Conservation (phyloP, 2,888 invertebrate genomes). For the Dasypogon diadema region DNA sequence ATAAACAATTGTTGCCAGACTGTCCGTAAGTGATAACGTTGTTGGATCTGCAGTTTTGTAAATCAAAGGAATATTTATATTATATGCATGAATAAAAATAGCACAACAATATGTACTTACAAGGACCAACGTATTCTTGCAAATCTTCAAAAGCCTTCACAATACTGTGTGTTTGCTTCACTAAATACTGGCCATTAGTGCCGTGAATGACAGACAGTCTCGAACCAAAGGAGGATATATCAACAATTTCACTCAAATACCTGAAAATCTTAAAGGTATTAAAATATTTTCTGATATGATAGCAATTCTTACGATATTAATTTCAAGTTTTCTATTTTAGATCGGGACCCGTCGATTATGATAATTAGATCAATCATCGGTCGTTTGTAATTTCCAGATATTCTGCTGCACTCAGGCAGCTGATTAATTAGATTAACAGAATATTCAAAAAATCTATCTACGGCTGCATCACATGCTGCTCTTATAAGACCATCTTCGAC, state of each 20-base stretch:
- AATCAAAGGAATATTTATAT: background rate
- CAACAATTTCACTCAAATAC: conserved; percentile 72
- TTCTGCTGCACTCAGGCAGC: conserved; percentile 53
- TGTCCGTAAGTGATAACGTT: conserved; percentile 59
- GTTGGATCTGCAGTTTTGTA: conserved; percentile 55
- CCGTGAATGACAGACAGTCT: conserved; percentile 75
- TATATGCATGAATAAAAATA: too few relatives aligned
- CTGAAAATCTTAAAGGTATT: conserved; percentile 64
- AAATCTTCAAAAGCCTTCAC: conserved; percentile 68
- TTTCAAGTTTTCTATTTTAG: conserved; percentile 71
- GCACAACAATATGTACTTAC: too few relatives aligned
- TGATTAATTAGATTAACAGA: conserved; percentile 68
- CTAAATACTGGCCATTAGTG: conserved; percentile 73
- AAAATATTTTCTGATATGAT: conserved; percentile 10
- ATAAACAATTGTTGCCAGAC: conserved; percentile 70
- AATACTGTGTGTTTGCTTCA: conserved; percentile 72
- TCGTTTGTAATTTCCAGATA: conserved; percentile 58
- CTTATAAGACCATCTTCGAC: conserved; percentile 68
- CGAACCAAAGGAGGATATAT: conserved; percentile 73
- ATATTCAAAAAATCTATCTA: conserved; percentile 70
- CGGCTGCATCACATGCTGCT: conserved; percentile 69
- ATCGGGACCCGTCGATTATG: conserved; percentile 74
- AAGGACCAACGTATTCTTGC: conserved; percentile 68
- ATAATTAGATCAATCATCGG: conserved; percentile 72
- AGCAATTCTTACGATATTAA: conserved; percentile 70